Evolutionary conservation across 1,140 invertebrate genomes (phyloP).

Genomic region (Drosophila suzukii): DNA sequence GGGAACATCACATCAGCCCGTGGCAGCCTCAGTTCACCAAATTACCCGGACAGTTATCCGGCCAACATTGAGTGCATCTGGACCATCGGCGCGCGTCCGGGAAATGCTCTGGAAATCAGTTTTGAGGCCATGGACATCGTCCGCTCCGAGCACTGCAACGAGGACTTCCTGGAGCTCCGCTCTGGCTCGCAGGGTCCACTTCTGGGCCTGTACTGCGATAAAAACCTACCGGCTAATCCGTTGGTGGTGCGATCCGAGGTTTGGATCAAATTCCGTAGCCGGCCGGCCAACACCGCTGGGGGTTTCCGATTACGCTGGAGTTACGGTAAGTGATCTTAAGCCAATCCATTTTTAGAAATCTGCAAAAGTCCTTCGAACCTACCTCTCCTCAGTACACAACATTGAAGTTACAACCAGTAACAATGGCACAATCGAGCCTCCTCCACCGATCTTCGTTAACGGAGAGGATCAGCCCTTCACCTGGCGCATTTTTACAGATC

Average conservation of each 20-base stretch:
- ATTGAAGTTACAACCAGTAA: constrained; percentile 54
- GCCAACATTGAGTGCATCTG: constrained; percentile 91
- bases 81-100: constrained; percentile 87
- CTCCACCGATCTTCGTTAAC: constrained; percentile 83
- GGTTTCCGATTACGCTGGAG: constrained; percentile 92
- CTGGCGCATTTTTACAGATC: constrained; percentile 64
- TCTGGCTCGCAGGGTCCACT: constrained; percentile 87
- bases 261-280: constrained; percentile 94
- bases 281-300: constrained; percentile 86
- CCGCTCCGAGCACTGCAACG: constrained; percentile 90
- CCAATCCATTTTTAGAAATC: neutral
- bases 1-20: constrained; percentile 87
- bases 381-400: constrained; percentile 54
- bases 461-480: constrained; percentile 56
- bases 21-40: constrained; percentile 90
- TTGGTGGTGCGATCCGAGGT: constrained; percentile 86
- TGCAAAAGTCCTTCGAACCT: no score
- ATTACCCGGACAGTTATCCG: constrained; percentile 92
- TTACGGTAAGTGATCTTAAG: constrained; percentile 85
- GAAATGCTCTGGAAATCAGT: constrained; percentile 88
- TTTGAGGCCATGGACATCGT: constrained; percentile 89
- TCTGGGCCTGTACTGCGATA: constrained; percentile 89
- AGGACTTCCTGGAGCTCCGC: constrained; percentile 93
- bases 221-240: constrained; percentile 85
- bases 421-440: constrained; percentile 90